phyloP scores from a whole-genome alignment of 2,113 vertebrate species.

The Cheirogaleus medius region DNA sequence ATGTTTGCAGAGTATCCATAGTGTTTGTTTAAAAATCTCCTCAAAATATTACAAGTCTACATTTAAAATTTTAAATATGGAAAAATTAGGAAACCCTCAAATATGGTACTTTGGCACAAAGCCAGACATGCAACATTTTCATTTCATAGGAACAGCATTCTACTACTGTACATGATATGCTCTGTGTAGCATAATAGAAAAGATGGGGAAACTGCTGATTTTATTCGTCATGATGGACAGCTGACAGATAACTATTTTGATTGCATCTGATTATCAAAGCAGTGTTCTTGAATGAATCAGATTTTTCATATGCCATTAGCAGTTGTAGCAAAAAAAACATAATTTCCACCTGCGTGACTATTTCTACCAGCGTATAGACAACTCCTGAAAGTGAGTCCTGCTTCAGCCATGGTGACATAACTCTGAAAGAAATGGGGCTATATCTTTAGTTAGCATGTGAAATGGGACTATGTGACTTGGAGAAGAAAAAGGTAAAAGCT shows the following conservation, averaged over 20 bases:
- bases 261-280: background rate
- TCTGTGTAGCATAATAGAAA: background rate
- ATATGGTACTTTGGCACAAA: background rate
- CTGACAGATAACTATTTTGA: background rate
- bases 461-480: background rate
- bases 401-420: background rate
- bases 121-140: background rate
- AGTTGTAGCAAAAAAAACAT: background rate
- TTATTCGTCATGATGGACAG: background rate
- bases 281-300: background rate
- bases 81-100: constrained; percentile 16
- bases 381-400: background rate
- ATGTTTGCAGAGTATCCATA: background rate
- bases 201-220: background rate
- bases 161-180: background rate
- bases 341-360: background rate
- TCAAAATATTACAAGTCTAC: background rate
- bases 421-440: background rate
- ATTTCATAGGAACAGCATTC: background rate
- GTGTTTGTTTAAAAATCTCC: background rate
- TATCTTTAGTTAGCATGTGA: background rate
- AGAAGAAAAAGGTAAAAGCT: constrained; percentile 35
- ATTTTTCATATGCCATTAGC: background rate
- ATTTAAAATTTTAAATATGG: constrained; percentile 27
- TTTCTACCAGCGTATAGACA: background rate